phyloP scores from a whole-genome alignment of 2,797 vertebrate genomes.

The Siniperca scherzeri region DNA sequence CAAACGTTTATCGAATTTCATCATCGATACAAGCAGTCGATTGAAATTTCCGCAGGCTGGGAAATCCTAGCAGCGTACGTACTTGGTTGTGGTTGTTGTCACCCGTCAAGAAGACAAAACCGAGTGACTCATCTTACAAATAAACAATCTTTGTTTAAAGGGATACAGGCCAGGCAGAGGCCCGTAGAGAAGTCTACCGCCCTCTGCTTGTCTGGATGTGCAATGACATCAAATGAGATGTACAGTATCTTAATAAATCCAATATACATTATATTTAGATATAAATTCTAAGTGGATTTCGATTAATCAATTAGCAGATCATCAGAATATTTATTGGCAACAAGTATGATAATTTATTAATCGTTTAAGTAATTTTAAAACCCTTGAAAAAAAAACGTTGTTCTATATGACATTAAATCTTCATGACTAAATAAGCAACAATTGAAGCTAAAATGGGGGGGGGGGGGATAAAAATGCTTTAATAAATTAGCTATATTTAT shows the following conservation, averaged over 20 bases:
- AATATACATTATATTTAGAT: background rate
- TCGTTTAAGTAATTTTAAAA: background rate
- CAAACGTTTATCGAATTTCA: fast-evolving
- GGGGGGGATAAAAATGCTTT: no score
- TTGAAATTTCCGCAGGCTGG: no score
- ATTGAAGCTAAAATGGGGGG: no score
- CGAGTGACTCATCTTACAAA: background rate
- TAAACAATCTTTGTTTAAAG: slow-evolving; percentile 41
- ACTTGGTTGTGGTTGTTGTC: background rate
- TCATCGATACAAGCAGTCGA: background rate
- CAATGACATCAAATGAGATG: background rate
- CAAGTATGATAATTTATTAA: background rate
- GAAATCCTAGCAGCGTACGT: fast-evolving
- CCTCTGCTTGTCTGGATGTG: slow-evolving; percentile 59
- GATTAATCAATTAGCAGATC: background rate
- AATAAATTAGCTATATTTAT: no score
- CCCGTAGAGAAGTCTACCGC: background rate
- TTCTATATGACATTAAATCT: background rate
- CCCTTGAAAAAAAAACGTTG: background rate
- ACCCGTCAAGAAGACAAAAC: background rate
- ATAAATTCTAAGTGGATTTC: background rate
- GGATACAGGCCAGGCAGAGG: fast-evolving
- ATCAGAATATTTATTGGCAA: background rate
- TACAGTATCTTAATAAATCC: no score
- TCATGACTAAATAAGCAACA: no score